These are phyloP conservation scores for Malachius bipustulatus DNA, from an alignment of 2,888 invertebrate species.

Conservation along the genomic window DNA sequence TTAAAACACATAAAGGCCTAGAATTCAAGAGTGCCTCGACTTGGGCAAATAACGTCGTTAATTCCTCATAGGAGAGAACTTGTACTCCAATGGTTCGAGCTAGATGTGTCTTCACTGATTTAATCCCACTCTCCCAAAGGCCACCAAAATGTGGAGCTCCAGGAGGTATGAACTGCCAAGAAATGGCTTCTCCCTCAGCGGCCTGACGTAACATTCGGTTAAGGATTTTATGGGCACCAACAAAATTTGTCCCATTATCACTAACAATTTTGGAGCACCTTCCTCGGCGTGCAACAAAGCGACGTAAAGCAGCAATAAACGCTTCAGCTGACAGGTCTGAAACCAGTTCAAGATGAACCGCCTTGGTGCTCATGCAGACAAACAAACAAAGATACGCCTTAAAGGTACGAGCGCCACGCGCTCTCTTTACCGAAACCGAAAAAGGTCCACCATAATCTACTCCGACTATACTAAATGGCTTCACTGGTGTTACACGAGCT, in stretches of 20 bases:
- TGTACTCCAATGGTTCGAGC: conserved; percentile 18
- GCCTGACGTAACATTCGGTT: not conserved
- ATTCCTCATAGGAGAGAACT: conserved; percentile 20
- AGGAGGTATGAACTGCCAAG: conserved; percentile 14
- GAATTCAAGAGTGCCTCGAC: too few relatives aligned
- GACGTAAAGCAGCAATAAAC: conserved; percentile 1
- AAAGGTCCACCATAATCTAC: conserved; percentile 3
- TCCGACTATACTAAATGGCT: conserved; percentile 1
- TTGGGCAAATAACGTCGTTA: conserved; percentile 19
- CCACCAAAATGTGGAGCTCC: conserved; percentile 15
- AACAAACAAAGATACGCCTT: conserved; percentile 8
- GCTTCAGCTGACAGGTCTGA: not conserved
- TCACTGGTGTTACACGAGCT: not conserved
- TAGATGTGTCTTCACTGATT: too few relatives aligned
- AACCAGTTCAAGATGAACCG: conserved; percentile 3
- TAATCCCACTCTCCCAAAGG: conserved; percentile 12
- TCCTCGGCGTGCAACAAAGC: not conserved
- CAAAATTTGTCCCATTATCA: too few relatives aligned
- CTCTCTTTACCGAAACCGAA: not conserved
- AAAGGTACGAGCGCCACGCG: not conserved
- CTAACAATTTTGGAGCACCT: too few relatives aligned
- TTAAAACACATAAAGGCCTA: conserved; percentile 16
- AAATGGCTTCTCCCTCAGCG: too few relatives aligned
- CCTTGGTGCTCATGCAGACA: conserved; percentile 8
- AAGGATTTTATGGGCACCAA: too few relatives aligned